phyloP scores from a whole-genome alignment of 2,113 vertebrate species.

The Podilymbus podiceps region DNA sequence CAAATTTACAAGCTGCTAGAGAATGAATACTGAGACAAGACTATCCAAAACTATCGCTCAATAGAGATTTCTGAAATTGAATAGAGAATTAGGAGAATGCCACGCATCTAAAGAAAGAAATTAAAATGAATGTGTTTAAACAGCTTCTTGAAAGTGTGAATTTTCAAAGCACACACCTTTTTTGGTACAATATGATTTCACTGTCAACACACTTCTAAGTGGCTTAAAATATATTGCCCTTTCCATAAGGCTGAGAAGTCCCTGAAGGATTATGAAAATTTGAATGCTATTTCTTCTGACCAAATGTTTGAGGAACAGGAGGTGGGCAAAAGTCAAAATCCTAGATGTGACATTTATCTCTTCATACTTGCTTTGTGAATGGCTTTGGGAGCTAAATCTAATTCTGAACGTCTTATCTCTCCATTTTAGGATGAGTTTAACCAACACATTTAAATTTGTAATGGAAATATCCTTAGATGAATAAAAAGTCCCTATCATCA shows the following conservation, averaged over 20 bases:
- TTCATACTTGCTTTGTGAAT: not conserved
- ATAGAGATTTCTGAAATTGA: not conserved
- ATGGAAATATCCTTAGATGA: not conserved
- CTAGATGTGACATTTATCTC: not conserved
- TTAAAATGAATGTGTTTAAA: not conserved
- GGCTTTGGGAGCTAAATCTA: not conserved
- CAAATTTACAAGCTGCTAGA: not conserved
- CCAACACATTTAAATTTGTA: not conserved
- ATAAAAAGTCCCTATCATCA: not conserved
- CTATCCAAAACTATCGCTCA: not conserved
- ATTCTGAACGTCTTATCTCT: constrained; percentile 1
- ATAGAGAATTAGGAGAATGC: not conserved
- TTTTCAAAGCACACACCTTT: not conserved
- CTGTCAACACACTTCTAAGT: not conserved
- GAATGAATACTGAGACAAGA: not conserved
- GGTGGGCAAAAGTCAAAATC: constrained; percentile 15
- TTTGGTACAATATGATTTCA: constrained; percentile 1
- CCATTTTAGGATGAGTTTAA: not conserved
- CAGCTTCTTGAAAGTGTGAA: not conserved
- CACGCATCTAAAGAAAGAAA: not conserved
- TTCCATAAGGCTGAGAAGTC: constrained; percentile 3
- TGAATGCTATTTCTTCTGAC: constrained; percentile 22
- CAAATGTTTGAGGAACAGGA: constrained; percentile 26
- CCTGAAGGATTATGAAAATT: not conserved
- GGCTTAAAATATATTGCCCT: constrained; percentile 29